A percentile compares a stretch with the other conserved stretches of the same genome.
These are phyloP conservation scores for Dione juno DNA, from an alignment of 2,888 invertebrate species.

Conservation along the genomic window DNA sequence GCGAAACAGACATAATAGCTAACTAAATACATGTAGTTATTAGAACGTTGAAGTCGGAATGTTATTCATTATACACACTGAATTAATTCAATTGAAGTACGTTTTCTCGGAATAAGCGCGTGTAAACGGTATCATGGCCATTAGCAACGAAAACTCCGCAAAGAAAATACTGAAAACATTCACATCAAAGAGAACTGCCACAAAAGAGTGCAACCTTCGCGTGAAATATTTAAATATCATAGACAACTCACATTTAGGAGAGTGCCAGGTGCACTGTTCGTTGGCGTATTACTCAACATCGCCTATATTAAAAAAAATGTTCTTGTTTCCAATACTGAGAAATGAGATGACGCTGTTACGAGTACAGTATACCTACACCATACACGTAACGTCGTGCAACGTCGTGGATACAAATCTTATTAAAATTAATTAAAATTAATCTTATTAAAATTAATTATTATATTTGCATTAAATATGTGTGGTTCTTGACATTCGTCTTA, in stretches of 20 bases:
- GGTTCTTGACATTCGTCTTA: no score
- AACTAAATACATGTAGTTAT: neutral
- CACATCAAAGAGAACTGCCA: slow-evolving; percentile 39
- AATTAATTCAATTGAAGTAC: slow-evolving; percentile 23
- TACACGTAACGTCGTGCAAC: no score
- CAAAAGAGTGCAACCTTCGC: slow-evolving; percentile 27
- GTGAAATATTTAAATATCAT: slow-evolving; percentile 34
- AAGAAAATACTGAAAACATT: slow-evolving; percentile 31
- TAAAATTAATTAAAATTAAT: no score
- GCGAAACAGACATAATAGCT: neutral
- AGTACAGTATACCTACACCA: no score
- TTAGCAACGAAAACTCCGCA: slow-evolving; percentile 27
- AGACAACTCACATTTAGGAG: slow-evolving; percentile 16
- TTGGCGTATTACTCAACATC: neutral
- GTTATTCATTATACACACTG: slow-evolving; percentile 6
- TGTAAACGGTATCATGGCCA: slow-evolving; percentile 26
- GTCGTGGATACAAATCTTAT: no score
- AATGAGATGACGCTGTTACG: no score
- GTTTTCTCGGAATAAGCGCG: slow-evolving; percentile 28
- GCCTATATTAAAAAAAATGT: neutral
- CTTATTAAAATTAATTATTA: no score
- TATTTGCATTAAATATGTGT: no score
- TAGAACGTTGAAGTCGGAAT: neutral
- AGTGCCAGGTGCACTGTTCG: neutral
- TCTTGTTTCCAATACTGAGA: neutral